Evolutionary conservation across 2,888 invertebrate genomes (phyloP), one percentile per base, ranked within the genome.

Genomic region (Sisyra terminalis): DNA sequence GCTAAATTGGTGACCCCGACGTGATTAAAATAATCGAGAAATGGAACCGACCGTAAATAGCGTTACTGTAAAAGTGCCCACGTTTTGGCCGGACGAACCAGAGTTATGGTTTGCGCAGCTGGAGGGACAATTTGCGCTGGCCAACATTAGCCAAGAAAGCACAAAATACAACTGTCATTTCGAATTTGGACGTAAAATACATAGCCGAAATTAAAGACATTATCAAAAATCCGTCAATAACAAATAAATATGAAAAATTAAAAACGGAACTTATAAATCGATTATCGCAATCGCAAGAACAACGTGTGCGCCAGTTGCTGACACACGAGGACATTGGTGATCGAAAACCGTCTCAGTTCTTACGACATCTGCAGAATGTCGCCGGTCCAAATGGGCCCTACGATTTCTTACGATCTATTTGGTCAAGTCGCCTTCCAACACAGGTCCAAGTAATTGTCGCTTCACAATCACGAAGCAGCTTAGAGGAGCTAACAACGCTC

Each of bases 61-160:
- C 30, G 30, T 29, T 29, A 8, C 8, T 8, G 30, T 29, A 8
- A 29, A 29, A 29, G 30, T n/a, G 10, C 30, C 30, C 8, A 8
- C 30, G 10, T 29, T 29, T 29, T 29, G 30, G 30, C 30, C 30
- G 30, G 30, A 40, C 14, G n/a, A 45, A 11, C 47, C 46, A 10
- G 42, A 15, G 35, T 9, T 40, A n/a, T 46, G 47, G 47, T 46
- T 47, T 24, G 39, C 31, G 4, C 40, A 46, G 17, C 13, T 45
- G 7, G 47, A 47, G 17, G 37, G 40, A 18, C 44, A 43, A 18
- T 47, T 47, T 30, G 24, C 18, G 3, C 11, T 44, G 13, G 16
- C 10, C 16, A 39, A 39, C 10, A 35, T 47, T 15, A 42, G 40
- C 2, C 13, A 13, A 8, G 47, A 47, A n/a, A 10, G 5, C 2